These are phyloP conservation scores for Andricus quercusramuli DNA, from an alignment of 2,888 invertebrate genomes.

Conservation along the genomic window DNA sequence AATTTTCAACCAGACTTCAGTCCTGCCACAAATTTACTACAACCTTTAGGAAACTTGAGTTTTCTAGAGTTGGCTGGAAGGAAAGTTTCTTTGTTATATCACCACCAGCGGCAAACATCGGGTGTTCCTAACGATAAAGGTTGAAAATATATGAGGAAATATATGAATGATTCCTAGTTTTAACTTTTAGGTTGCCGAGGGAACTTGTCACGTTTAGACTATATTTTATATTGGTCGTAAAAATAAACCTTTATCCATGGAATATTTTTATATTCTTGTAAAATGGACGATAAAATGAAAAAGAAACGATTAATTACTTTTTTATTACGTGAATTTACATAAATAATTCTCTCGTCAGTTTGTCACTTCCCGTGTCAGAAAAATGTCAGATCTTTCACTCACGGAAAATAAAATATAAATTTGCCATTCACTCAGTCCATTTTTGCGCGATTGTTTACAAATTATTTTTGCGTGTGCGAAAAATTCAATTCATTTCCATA, in stretches of 20 bases:
- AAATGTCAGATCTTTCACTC: too few species aligned
- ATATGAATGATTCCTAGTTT: conserved; percentile 27
- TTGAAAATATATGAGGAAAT: conserved; percentile 28
- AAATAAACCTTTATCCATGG: conserved; percentile 18
- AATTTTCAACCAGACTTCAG: conserved; percentile 10
- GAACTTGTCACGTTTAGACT: conserved; percentile 1
- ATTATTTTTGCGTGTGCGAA: too few species aligned
- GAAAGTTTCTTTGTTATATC: conserved; percentile 38
- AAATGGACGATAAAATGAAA: background rate
- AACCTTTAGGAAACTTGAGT: conserved; percentile 31
- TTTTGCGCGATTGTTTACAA: too few species aligned
- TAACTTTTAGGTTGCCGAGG: conserved; percentile 10
- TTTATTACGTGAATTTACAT: background rate
- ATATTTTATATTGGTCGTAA: conserved; percentile 25
- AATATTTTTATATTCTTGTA: background rate
- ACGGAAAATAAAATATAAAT: too few species aligned
- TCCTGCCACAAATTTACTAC: conserved; percentile 26
- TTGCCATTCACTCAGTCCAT: too few species aligned
- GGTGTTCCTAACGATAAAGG: conserved; percentile 39
- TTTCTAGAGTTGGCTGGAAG: conserved; percentile 12
- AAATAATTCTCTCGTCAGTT: background rate
- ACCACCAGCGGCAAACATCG: conserved; percentile 29
- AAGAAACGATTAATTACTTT: background rate
- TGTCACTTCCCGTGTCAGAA: too few species aligned
- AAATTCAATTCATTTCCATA: too few species aligned